Evolutionary conservation across 2,113 vertebrate species (phyloP), one percentile per base, ranked within the genome.

Genomic region (Strigops habroptila): DNA sequence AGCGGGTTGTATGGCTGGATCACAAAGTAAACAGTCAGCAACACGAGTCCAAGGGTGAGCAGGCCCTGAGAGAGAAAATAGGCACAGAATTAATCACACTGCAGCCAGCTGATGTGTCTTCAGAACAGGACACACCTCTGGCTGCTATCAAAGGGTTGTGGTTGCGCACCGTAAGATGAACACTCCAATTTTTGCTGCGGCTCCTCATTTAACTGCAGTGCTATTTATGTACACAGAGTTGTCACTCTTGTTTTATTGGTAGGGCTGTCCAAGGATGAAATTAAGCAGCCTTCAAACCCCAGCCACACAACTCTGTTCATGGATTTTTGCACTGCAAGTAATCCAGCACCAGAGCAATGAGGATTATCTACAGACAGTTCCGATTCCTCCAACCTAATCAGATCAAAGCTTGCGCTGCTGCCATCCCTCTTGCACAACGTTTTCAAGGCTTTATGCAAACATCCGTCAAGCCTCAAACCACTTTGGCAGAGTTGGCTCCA

Each of bases 1-100:
- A 98, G 97, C 0, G 97, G 90, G 84, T 96, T 98, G 92, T 98
- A 98, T 0, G 98, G 98, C 91, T 99, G 99, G 44, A 98, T 98
- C 97, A 99, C 97, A 59, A 98, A 98, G 96, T 99, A 98, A 46
- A 98, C 98, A 70, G 97, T 97, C 84, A 99, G 94, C 96, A 99
- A 75, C 93, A 99, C 96, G 90, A 99, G 94, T 4, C 98, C 98
- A 96, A 99, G 88, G 1, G 97, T 98, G 88, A 99, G 89, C 55
- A 99, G 81, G 52, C 98, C 98, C 99, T 99, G 95, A 0, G 71
- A 94, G 94, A 91, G 91, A 82, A 91, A 87, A 91, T 37, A 94
- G 93, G 76, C 59, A 85, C 5, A 8, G 39, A 25, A 65, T 94
- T 73, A 96, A 65, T 77, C 10, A 59, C 6, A 27, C 39, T 52